Evolutionary conservation across 2,888 invertebrate species (phyloP).

Genomic region (Platerodrilus igneus): DNA sequence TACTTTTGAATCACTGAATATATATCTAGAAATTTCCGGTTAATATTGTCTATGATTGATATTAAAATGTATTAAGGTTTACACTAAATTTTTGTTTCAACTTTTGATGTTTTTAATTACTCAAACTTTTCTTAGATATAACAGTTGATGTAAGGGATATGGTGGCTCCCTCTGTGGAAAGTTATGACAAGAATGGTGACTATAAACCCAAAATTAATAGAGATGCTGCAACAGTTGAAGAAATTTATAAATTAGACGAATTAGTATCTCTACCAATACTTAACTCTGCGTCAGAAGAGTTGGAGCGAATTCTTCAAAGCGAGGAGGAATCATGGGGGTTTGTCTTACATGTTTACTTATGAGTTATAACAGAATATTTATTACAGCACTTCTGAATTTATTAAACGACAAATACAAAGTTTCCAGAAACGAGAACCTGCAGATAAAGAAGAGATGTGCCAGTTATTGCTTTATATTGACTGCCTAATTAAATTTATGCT

Average conservation of each 20-base stretch:
- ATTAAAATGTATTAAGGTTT: too few relatives aligned
- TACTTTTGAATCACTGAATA: too few relatives aligned
- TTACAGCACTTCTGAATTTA: conserved; percentile 32
- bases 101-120: too few relatives aligned
- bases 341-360: not conserved
- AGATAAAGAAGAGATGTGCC: conserved; percentile 26
- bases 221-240: conserved; percentile 46
- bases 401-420: conserved; percentile 27
- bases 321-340: conserved; percentile 13
- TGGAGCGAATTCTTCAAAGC: conserved; percentile 12
- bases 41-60: not conserved
- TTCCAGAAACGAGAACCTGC: conserved; percentile 21
- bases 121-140: conserved; percentile 31
- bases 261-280: conserved; percentile 45
- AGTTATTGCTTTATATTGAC: conserved; percentile 40
- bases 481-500: conserved; percentile 38
- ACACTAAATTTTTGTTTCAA: too few relatives aligned
- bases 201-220: conserved; percentile 53
- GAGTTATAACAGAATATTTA: conserved; percentile 2
- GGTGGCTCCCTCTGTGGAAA: conserved; percentile 40
- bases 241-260: conserved; percentile 50
- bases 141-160: conserved; percentile 40
- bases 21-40: too few relatives aligned
- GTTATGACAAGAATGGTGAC: conserved; percentile 41
- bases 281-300: conserved; percentile 13